Percentiles rank a stretch among this genome's conserved stretches.
phyloP scores from a whole-genome alignment of 2,888 invertebrate genomes.

The Leptopilina syphax region DNA sequence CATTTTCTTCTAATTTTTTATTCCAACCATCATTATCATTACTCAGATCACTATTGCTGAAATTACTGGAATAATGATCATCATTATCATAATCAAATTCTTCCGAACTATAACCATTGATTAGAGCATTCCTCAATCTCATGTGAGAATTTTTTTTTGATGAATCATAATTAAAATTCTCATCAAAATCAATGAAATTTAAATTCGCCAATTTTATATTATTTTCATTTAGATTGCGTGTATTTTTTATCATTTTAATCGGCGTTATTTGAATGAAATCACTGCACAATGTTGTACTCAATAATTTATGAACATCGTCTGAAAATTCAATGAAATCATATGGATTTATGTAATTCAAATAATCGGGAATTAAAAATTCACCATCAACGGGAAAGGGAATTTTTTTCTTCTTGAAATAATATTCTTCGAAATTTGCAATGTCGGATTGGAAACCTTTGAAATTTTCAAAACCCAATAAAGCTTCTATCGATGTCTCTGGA shows the following conservation, averaged over 20 bases:
- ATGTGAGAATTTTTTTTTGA: background rate
- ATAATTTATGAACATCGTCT: conserved; percentile 24
- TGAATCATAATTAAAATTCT: background rate
- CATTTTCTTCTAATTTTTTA: background rate
- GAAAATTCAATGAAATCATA: background rate
- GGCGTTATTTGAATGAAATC: background rate
- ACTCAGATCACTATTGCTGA: background rate
- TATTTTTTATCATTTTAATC: background rate
- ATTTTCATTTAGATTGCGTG: background rate
- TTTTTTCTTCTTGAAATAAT: background rate
- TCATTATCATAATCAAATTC: background rate
- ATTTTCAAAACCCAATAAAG: background rate
- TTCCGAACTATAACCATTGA: conserved; percentile 8
- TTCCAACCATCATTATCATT: background rate
- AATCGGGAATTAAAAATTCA: conserved; percentile 19
- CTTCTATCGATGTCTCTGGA: background rate
- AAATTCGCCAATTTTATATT: background rate
- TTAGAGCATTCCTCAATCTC: background rate
- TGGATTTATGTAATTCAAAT: background rate
- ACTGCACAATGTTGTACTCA: background rate
- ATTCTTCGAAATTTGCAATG: background rate
- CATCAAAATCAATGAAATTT: background rate
- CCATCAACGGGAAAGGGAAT: background rate
- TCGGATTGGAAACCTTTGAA: background rate
- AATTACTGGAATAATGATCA: background rate